phyloP scores from a whole-genome alignment of 1,140 invertebrate genomes.

The Drosophila virilis region DNA sequence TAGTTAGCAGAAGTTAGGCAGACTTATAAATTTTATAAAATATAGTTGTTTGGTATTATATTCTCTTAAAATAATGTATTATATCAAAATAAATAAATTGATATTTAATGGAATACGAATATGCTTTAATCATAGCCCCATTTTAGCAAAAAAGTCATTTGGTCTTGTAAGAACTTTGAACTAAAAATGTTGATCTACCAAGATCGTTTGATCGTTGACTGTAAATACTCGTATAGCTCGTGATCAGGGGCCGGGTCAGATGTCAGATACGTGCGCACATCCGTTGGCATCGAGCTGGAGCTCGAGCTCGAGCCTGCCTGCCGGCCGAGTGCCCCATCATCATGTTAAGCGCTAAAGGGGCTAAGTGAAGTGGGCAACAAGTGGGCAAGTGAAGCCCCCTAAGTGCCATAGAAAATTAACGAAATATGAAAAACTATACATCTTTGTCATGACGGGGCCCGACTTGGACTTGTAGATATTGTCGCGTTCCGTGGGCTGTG shows the following conservation, averaged over 20 bases:
- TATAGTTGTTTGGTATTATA: too few relatives aligned
- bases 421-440: conserved; percentile 69
- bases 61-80: too few relatives aligned
- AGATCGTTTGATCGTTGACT: conserved; percentile 15
- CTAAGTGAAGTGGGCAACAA: conserved; percentile 34
- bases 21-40: too few relatives aligned
- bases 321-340: conserved; percentile 15
- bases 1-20: too few relatives aligned
- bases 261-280: conserved; percentile 65
- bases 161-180: too few relatives aligned
- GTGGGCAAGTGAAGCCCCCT: conserved; percentile 50
- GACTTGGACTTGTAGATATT: conserved; percentile 69
- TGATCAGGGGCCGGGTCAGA: conserved; percentile 58
- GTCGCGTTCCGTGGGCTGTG: conserved; percentile 53
- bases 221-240: conserved; percentile 21
- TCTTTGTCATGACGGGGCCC: conserved; percentile 59
- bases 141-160: too few relatives aligned
- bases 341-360: conserved; percentile 50
- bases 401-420: conserved; percentile 75
- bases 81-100: too few relatives aligned
- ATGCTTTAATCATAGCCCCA: too few relatives aligned
- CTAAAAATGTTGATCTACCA: too few relatives aligned
- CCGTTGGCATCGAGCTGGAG: conserved; percentile 31
- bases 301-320: neutral
- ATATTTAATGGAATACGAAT: too few relatives aligned